These are phyloP conservation scores for Nothobranchius furzeri DNA, from an alignment of 2,113 vertebrate genomes.

Conservation along the genomic window DNA sequence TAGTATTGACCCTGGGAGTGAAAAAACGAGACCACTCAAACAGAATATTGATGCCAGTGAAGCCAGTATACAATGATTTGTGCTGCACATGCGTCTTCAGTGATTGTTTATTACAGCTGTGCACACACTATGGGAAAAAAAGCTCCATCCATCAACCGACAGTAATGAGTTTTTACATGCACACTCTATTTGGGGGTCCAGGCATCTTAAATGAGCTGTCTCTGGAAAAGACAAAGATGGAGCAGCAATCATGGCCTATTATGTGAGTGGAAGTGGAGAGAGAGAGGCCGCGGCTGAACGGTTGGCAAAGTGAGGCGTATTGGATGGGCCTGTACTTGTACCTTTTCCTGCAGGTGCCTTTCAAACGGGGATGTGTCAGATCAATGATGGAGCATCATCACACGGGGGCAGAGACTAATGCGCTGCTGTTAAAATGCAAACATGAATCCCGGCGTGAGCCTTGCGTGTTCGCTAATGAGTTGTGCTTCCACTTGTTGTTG, in stretches of 20 bases:
- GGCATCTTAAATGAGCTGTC: constrained; percentile 54
- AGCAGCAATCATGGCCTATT: constrained; percentile 68
- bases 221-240: constrained; percentile 66
- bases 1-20: constrained; percentile 68
- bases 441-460: constrained; percentile 63
- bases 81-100: constrained; percentile 67
- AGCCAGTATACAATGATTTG: constrained; percentile 55
- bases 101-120: constrained; percentile 74
- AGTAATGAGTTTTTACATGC: constrained; percentile 74
- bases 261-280: constrained; percentile 50
- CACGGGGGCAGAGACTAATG: constrained; percentile 66
- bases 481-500: constrained; percentile 63
- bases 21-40: constrained; percentile 65
- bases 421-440: constrained; percentile 56
- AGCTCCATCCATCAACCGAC: constrained; percentile 65
- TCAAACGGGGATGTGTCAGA: constrained; percentile 26
- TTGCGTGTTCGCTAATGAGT: constrained; percentile 72
- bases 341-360: constrained; percentile 27
- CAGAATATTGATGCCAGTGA: constrained; percentile 66
- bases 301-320: neutral
- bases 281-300: constrained; percentile 16
- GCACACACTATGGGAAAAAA: constrained; percentile 38
- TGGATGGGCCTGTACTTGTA: constrained; percentile 1
- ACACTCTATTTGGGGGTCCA: constrained; percentile 55
- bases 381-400: constrained; percentile 65